Base-by-base conservation (phyloP, 1,140 invertebrate species). In the Musca domestica region DNA sequence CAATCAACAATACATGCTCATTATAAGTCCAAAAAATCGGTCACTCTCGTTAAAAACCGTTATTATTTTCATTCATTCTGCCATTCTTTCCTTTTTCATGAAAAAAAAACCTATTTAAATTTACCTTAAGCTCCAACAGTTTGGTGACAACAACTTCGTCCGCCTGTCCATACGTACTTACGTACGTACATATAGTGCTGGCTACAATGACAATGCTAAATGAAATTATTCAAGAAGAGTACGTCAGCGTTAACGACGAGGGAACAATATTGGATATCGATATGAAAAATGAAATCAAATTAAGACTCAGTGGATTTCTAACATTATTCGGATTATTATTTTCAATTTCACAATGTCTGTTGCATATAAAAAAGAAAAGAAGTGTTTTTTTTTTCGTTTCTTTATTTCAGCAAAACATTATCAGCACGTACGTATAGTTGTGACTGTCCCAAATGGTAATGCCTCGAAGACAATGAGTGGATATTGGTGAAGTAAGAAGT, bases 241-340 rank as follows among this genome's bases (percentile, higher is more conserved):
- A 61, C 34, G 12, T 61, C n/a, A 61, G 20, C 30, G 27, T 34
- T 41, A 61, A 34, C 56, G 56, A 61, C 56, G 27, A 61, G 17
- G 27, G 56, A 51, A 51, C 48, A 19, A 61, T 61, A 61, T 61
- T 61, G 30, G 34, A n/a, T 34, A 58, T 61, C 30, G 7, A 61
- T 61, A 61, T 61, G 27, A 61, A 34, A 27, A 61, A 61, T 61
- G 41, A 61, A 61, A 61, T 61, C 56, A 34, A 61, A 61, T 61
- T 61, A 61, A 61, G 56, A 41, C 30, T 61, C 56, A 20, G 56
- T 61, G 19, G 15, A 41, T 61, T 61, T 61, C 56, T 61, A 34
- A 61, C 19, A 58, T 27, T 58, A 41, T 41, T 41, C 10, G 5
- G 34, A 41, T 41, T 41, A 61, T 61, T 61, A 34, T 61, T 61